Base-by-base conservation (phyloP, 2,888 invertebrate genomes). In the Hypomecis atomaria region DNA sequence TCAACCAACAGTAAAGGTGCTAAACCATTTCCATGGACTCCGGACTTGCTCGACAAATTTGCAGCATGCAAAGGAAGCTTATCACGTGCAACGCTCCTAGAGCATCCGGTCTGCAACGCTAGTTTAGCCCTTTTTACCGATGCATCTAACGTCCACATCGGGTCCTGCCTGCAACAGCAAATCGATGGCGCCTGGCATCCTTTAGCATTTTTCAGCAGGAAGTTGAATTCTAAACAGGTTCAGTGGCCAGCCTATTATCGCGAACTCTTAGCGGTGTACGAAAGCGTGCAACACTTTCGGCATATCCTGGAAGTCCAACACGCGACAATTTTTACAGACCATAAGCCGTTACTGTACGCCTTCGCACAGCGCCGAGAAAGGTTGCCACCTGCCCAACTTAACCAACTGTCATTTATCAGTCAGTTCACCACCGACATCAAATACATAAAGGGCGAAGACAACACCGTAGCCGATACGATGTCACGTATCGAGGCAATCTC, bases 401-500 rank as follows among this genome's bases (percentile, higher is more conserved):
- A 74, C 42, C 60, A 3, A 54, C 66, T 0, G 5, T 9, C 9
- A n/a, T 78, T 73, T 38, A 76, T 76, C 0, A 40, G 53, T 1
- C 70, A 74, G 64, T 77, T 76, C 33, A 73, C 76, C 0, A 77
- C 76, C 0, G 74, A 76, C n/a, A 69, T 76, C 5, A 6, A 0
- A 5, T 66, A 73, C 23, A 59, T 75, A 0, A 63, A 59, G n/a
- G 75, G 76, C 0, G 38, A 44, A 0, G 73, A 74, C 3, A 77
- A 79, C 54, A 23, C 73, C 0, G 75, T 75, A 0, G 77, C 77
- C 0, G 78, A 78, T 49, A 53, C 75, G 0, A 59, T 77, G 71
- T 76, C 75, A 0, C 69, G 75, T 0, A 36, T 77, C 0, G 75
- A 74, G 6, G 61, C 69, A 0, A 67, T 75, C 0, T 36, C 64